These are phyloP conservation scores for Lycorma delicatula DNA, from an alignment of 1,140 invertebrate species.

Conservation along the genomic window DNA sequence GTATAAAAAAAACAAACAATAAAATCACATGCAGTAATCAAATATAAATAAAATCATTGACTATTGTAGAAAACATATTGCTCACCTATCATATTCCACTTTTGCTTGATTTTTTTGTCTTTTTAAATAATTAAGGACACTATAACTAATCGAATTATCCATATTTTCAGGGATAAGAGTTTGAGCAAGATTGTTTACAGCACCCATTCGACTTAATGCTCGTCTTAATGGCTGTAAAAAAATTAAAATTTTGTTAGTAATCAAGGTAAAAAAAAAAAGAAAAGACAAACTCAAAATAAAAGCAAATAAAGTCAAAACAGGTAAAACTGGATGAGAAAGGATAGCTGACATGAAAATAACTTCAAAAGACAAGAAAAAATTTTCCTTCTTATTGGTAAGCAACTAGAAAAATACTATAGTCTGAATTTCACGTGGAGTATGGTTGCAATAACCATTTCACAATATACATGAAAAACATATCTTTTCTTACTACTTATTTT, in stretches of 20 bases:
- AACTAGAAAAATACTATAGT: too few relatives aligned
- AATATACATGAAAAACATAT: too few relatives aligned
- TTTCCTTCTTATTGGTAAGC: too few relatives aligned
- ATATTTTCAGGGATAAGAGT: conserved; percentile 82
- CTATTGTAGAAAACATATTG: not conserved
- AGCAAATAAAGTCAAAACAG: too few relatives aligned
- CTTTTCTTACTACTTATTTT: too few relatives aligned
- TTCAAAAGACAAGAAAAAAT: too few relatives aligned
- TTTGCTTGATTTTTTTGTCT: conserved; percentile 93
- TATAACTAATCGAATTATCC: conserved; percentile 88
- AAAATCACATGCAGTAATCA: not conserved
- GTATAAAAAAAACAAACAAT: conserved; percentile 9
- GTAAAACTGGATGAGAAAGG: too few relatives aligned
- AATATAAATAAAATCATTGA: not conserved
- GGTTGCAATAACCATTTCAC: too few relatives aligned
- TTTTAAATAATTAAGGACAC: conserved; percentile 89
- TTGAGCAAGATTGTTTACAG: conserved; percentile 63
- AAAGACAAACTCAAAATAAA: too few relatives aligned
- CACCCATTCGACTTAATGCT: conserved; percentile 83
- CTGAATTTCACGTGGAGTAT: too few relatives aligned
- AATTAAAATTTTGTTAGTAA: conserved; percentile 13
- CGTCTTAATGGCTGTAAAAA: conserved; percentile 69
- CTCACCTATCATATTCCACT: conserved; percentile 77
- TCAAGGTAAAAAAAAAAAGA: not conserved
- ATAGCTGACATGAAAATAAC: too few relatives aligned